Evolutionary conservation across 1,140 invertebrate genomes (phyloP).

Genomic region (Zaprionus lachaisei): DNA sequence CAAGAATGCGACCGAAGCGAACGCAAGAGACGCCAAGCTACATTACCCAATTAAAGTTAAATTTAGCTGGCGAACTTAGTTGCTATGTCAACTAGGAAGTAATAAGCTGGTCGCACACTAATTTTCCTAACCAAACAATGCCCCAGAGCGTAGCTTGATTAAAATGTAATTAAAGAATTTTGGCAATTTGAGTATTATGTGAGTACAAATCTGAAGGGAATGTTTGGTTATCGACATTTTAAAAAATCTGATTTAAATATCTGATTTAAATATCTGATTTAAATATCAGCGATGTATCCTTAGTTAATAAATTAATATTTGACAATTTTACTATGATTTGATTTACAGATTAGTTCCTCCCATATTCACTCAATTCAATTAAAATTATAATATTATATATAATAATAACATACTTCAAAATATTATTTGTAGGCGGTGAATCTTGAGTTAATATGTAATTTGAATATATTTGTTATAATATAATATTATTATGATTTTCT

Average conservation of each 20-base stretch:
- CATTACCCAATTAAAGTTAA: conserved; percentile 2
- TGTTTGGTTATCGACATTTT: not conserved
- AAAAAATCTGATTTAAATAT: not conserved
- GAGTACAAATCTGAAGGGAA: not conserved
- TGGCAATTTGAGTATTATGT: not conserved
- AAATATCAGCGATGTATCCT: not conserved
- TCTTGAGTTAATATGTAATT: too few relatives aligned
- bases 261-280: too few relatives aligned
- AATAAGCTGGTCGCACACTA: not conserved
- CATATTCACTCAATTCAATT: too few relatives aligned
- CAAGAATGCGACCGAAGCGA: conserved; percentile 2
- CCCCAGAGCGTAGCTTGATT: not conserved
- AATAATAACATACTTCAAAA: too few relatives aligned
- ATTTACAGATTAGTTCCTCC: too few relatives aligned
- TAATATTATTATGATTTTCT: too few relatives aligned
- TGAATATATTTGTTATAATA: too few relatives aligned
- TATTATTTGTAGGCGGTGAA: too few relatives aligned
- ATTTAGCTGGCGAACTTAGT: not conserved
- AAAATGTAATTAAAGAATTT: conserved; percentile 2
- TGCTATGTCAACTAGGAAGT: not conserved
- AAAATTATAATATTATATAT: not conserved
- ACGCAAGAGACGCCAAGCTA: not conserved
- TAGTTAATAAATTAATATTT: not conserved
- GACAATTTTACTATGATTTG: not conserved
- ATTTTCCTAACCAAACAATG: not conserved